A percentile compares a stretch with the other conserved stretches of the same genome.
phyloP scores from a whole-genome alignment of 2,113 vertebrate genomes.

The Daphoenositta chrysoptera region DNA sequence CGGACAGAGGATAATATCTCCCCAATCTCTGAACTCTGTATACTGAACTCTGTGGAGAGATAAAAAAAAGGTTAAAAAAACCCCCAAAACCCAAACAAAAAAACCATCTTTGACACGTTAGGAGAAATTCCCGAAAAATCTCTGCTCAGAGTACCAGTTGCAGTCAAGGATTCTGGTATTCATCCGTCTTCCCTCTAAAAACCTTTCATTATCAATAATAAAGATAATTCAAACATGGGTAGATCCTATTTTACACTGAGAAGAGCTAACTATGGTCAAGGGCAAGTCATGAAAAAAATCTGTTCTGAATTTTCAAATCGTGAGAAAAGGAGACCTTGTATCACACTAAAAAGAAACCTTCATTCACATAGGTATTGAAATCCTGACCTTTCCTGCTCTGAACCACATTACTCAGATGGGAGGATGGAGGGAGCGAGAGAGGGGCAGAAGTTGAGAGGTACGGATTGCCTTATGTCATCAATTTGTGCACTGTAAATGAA shows the following conservation, averaged over 20 bases:
- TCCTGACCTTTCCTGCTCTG: slow-evolving; percentile 21
- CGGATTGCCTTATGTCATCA: slow-evolving; percentile 23
- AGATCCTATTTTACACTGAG: not conserved
- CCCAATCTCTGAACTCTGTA: not conserved
- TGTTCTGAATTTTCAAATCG: not conserved
- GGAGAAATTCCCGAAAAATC: not conserved
- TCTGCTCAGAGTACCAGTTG: not conserved
- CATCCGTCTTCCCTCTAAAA: not conserved
- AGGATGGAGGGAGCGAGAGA: not conserved
- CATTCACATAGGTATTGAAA: slow-evolving; percentile 9
- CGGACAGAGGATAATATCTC: not conserved
- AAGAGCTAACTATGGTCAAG: not conserved
- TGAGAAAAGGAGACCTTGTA: not conserved
- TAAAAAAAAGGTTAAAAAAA: fast-evolving
- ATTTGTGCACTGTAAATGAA: slow-evolving; percentile 17
- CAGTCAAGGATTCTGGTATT: not conserved
- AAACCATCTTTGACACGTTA: not conserved
- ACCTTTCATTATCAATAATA: not conserved
- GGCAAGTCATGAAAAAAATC: not conserved
- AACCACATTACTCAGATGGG: not conserved
- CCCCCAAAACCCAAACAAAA: fast-evolving
- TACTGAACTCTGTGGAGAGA: not conserved
- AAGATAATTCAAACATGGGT: not conserved
- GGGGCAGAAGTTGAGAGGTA: not conserved
- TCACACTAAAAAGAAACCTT: not conserved